A percentile compares a stretch with the other conserved stretches of the same genome.
Evolutionary conservation across 2,113 vertebrate species (phyloP).

Genomic region (Pygoscelis adeliae): DNA sequence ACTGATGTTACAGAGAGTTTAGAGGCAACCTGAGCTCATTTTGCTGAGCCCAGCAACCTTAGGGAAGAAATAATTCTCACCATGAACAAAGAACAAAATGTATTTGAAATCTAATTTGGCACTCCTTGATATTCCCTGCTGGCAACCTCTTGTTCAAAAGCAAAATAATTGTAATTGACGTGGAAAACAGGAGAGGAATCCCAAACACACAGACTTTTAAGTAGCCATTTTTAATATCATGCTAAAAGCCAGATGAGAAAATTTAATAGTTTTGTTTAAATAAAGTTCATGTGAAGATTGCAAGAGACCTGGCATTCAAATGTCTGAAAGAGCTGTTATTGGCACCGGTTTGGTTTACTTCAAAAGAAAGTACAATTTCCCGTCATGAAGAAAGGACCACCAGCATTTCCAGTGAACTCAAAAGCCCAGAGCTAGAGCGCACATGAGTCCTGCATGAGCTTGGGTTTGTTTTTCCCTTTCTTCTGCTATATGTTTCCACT

Average conservation of each 20-base stretch:
- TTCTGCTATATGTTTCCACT: neutral
- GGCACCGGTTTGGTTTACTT: neutral
- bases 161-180: slow-evolving; percentile 12
- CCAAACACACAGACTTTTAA: neutral
- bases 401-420: neutral
- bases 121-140: slow-evolving; percentile 9
- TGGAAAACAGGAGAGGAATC: slow-evolving; percentile 12
- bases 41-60: neutral
- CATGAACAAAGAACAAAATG: slow-evolving; percentile 18
- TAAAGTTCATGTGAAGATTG: neutral
- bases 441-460: fast-evolving
- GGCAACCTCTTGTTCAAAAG: slow-evolving; percentile 15
- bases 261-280: neutral
- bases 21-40: neutral
- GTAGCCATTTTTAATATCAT: neutral
- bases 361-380: neutral
- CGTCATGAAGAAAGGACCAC: neutral
- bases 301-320: neutral
- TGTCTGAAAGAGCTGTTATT: neutral
- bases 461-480: neutral
- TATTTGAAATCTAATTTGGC: slow-evolving; percentile 52
- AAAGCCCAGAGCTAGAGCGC: fast-evolving
- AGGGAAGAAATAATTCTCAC: slow-evolving; percentile 21
- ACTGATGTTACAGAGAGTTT: neutral
- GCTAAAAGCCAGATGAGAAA: neutral